Base-by-base conservation (phyloP, 2,888 invertebrate species). In the Abscondita cerata region DNA sequence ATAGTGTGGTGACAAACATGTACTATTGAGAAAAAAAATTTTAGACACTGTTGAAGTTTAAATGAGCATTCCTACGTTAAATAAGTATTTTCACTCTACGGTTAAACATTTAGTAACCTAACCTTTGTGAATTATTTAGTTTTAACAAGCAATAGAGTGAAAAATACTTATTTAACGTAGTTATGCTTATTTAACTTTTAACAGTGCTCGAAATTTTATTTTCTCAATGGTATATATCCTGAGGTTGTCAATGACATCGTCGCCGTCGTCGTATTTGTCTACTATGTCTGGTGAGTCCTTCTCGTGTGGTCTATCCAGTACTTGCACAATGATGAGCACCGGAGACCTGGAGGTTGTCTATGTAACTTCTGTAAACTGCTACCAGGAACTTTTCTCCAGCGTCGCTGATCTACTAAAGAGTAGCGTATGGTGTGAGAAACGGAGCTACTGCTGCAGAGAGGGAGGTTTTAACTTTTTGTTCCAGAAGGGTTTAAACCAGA, bases 281-380 rank as follows among this genome's bases (percentile, higher is more conserved):
- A 36, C 36, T 36, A 36, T 36, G 36, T 36, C 36, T 36, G 36
- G 36, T 36, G 36, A 36, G 36, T 36, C 36, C 11, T 36, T 11
- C 36, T 36, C 3, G 15, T 6, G 41, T 16, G 15, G 18, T 15
- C 41, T 41, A 11, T 18, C 15, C 15, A 5, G 13, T 9, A 5
- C 15, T 9, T 41, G 9, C 16, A 47, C 20, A 12, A 19, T 19
- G 11, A n/a, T 19, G 47, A 47, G 11, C 6, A 41, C 13, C 41
- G 41, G 41, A 41, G 47, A 20, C 25, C 19, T 47, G 20, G 25
- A 41, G 41, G 41, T 25, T 25, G 25, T 25, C 25, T 36, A 36
- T 9, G 36, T 36, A 4, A 11, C 36, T 12, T 36, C 36, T 12
- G 11, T 36, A 36, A 36, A 36, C 11, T 36, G 36, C 36, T 36